A percentile compares a stretch with the other conserved stretches of the same genome.
These are phyloP conservation scores for Allolobophora icterica DNA, from an alignment of 2,888 invertebrate genomes.

Conservation along the genomic window DNA sequence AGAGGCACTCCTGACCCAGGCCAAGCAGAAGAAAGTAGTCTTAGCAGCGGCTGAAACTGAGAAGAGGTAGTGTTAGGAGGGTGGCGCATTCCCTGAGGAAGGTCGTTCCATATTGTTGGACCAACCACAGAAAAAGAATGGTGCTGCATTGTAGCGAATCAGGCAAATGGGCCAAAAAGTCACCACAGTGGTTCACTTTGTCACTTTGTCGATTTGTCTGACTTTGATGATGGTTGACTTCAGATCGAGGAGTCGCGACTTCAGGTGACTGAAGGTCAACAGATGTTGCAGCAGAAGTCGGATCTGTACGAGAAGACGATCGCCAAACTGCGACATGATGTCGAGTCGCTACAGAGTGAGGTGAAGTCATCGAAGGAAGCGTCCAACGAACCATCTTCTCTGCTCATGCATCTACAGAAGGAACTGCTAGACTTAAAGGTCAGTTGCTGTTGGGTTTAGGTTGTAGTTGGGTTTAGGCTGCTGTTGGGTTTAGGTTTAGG, in stretches of 20 bases:
- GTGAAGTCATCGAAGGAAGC: slow-evolving; percentile 74
- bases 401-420: slow-evolving; percentile 74
- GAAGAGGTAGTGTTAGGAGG: no score
- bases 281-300: slow-evolving; percentile 25
- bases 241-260: slow-evolving; percentile 35
- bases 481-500: no score
- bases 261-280: slow-evolving; percentile 8
- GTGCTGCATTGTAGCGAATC: no score
- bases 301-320: background rate
- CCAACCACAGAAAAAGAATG: no score
- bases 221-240: background rate
- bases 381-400: slow-evolving; percentile 72
- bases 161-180: no score
- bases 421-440: slow-evolving; percentile 78
- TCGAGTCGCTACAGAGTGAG: slow-evolving; percentile 72
- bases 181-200: no score
- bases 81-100: no score
- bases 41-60: no score
- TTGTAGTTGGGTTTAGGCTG: no score
- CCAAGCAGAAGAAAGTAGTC: no score
- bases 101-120: no score
- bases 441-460: background rate
- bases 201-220: background rate
- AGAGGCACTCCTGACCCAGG: no score
- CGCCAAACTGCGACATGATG: slow-evolving; percentile 63